Base-by-base conservation (phyloP, 2,113 vertebrate genomes). In the Rhinopomastus cyanomelas region DNA sequence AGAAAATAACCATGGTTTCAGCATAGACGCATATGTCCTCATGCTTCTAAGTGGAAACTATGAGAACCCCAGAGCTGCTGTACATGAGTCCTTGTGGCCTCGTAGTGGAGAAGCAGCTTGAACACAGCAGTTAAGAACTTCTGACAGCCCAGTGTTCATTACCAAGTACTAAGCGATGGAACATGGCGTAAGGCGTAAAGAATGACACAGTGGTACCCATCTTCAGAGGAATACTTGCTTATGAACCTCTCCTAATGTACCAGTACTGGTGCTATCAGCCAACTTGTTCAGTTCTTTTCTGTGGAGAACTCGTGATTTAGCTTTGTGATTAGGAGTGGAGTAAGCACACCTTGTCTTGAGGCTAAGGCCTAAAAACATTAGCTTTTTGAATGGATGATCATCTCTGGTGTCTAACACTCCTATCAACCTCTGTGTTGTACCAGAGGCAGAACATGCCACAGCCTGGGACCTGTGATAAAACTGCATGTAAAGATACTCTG, bases 11-110 rank as follows among this genome's bases (percentile, higher is more conserved):
- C 30, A 34, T n/a, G 7, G 29, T 88, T 78, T 86, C 68, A 67
- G 26, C 11, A 22, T 52, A 71, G 36, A 62, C 11, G 5, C 21
- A 52, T 7, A 8, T 8, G 9, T 27, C 30, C 11, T 83, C 11
- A 27, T 67, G 39, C 16, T 57, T 51, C 23, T 49, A 53, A 52
- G 12, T 57, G 82, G 60, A 79, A 87, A 11, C 23, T 48, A 4
- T 29, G 68, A 82, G 15, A 87, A 48, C 17, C 29, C 20, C 39
- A 39, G 37, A 80, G 48, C 19, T 85, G 44, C 34, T 82, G 15
- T 27, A 44, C 0, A 0, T 21, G n/a, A 49, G 17, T 68, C 42
- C 14, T 8, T 59, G 18, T 48, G 44, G 18, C 20, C 34, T 85
- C 64, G 68, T 34, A 39, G 26, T 52, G 57, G 5, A 36, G 66